These are phyloP conservation scores for Knipowitschia caucasica DNA, from an alignment of 2,797 vertebrate species.

Conservation along the genomic window DNA sequence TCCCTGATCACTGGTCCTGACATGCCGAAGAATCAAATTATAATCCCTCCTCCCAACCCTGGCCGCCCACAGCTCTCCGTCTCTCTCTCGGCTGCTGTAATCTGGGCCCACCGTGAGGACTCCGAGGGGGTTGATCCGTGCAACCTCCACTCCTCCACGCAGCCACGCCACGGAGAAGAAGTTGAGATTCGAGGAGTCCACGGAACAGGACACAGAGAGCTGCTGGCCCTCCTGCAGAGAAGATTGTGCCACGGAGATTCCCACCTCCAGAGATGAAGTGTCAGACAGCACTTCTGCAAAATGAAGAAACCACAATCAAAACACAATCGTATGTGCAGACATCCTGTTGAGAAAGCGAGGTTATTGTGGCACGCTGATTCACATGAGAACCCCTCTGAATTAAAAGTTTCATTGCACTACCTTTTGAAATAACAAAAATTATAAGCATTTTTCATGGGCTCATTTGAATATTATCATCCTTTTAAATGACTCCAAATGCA, in stretches of 20 bases:
- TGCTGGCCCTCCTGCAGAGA: conserved; percentile 67
- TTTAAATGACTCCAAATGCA: too few species aligned
- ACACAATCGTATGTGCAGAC: conserved; percentile 5
- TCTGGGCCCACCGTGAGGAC: conserved; percentile 55
- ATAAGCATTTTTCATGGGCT: too few species aligned
- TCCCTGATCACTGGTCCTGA: conserved; percentile 73
- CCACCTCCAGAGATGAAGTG: conserved; percentile 58
- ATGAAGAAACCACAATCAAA: neutral
- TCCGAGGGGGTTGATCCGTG: conserved; percentile 69
- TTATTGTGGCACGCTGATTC: accelerated
- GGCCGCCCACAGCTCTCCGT: conserved; percentile 68
- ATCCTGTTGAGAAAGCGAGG: conserved; percentile 21
- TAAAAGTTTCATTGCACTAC: neutral
- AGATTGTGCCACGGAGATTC: conserved; percentile 33
- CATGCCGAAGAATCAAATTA: conserved; percentile 66
- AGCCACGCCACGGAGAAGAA: conserved; percentile 78
- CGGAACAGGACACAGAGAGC: conserved; percentile 69
- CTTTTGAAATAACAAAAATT: neutral
- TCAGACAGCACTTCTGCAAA: conserved; percentile 41
- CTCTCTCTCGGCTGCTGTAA: conserved; percentile 54
- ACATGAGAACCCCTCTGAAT: too few species aligned
- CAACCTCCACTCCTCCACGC: conserved; percentile 53
- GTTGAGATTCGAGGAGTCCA: conserved; percentile 48
- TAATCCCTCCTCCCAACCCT: conserved; percentile 68
- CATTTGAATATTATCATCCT: too few species aligned